phyloP scores from a whole-genome alignment of 2,113 vertebrate species.

The Solea senegalensis region DNA sequence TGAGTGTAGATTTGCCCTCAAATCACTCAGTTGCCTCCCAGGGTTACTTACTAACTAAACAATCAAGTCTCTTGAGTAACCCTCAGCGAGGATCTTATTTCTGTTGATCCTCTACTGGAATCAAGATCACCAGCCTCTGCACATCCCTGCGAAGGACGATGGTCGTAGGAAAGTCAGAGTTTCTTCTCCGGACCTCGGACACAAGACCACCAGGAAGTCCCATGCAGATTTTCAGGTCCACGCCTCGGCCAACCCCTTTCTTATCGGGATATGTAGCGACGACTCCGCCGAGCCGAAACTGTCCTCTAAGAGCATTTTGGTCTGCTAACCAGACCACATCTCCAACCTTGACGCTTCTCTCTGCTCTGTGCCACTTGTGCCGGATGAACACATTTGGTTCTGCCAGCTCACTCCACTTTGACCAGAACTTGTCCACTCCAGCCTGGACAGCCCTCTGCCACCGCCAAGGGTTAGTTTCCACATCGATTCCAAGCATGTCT shows the following conservation, averaged over 20 bases:
- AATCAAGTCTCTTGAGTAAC: slow-evolving; percentile 10
- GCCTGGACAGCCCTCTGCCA: slow-evolving; percentile 4
- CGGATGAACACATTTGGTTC: slow-evolving; percentile 12
- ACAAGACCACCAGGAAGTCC: not conserved
- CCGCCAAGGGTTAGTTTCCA: not conserved
- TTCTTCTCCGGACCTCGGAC: not conserved
- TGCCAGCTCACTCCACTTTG: not conserved
- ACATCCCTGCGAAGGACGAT: slow-evolving; percentile 21
- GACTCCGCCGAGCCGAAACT: slow-evolving; percentile 5
- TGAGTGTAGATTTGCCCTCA: slow-evolving; percentile 18
- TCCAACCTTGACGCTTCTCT: slow-evolving; percentile 8
- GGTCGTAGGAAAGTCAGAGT: not conserved
- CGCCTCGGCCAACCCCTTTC: not conserved
- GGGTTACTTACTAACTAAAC: slow-evolving; percentile 12
- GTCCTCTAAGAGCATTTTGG: slow-evolving; percentile 5
- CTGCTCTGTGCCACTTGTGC: slow-evolving; percentile 18
- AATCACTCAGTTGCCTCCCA: slow-evolving; percentile 21
- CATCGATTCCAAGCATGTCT: not conserved
- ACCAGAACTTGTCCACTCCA: slow-evolving; percentile 10
- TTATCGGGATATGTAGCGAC: slow-evolving; percentile 1
- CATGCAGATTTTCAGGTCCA: slow-evolving; percentile 2
- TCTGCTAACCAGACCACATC: slow-evolving; percentile 20
- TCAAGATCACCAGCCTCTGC: slow-evolving; percentile 11
- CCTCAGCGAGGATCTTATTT: slow-evolving; percentile 2
- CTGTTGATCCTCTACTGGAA: slow-evolving; percentile 11